Evolutionary conservation across 2,113 vertebrate genomes (phyloP), one percentile per base, ranked within the genome.

Genomic region (Mionectes macconnelli): DNA sequence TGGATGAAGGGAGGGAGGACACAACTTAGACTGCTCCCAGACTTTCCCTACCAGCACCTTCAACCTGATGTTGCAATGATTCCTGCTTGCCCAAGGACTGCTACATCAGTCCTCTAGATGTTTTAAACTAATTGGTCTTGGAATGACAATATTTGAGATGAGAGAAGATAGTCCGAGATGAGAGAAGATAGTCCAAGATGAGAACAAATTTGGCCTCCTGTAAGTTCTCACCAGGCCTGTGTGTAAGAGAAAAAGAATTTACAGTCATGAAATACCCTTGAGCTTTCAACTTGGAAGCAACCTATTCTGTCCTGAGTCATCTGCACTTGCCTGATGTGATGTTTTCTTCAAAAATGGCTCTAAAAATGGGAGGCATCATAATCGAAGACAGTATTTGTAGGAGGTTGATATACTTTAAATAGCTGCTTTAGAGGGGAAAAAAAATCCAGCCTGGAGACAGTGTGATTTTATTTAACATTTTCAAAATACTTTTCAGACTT

Each of bases 161-260:
- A 83, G 35, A 82, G 87, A 83, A 79, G 14, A 35, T 44, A 66
- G 35, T 25, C 27, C 30, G 68, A 74, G 39, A 60, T 27, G 42
- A 68, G 31, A 91, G n/a, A 83, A 79, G 14, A 35, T 44, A 66
- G 35, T 25, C 27, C 30, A 72, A 74, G 39, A 60, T 27, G 42
- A 68, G 31, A 91, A 59, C 0, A 7, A 44, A 44, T 87, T 77
- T 79, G 37, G n/a, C 76, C 9, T 79, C 28, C 4, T 14, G 0
- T 47, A 68, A 82, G 31, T 75, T 59, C 40, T 91, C 47, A 88
- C 31, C 57, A 83, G 37, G 42, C 25, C 45, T 42, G 16, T 69
- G 49, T 62, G 49, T 76, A 79, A 95, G 90, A 90, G 31, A 24
- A 85, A 85, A 92, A 77, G n/a, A 76, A 91, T 75, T 87, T 85